Evolutionary conservation across 37 sponge, comb jelly and placozoan genomes (phyloP).

Genomic region (Chondrosia reniformis): DNA sequence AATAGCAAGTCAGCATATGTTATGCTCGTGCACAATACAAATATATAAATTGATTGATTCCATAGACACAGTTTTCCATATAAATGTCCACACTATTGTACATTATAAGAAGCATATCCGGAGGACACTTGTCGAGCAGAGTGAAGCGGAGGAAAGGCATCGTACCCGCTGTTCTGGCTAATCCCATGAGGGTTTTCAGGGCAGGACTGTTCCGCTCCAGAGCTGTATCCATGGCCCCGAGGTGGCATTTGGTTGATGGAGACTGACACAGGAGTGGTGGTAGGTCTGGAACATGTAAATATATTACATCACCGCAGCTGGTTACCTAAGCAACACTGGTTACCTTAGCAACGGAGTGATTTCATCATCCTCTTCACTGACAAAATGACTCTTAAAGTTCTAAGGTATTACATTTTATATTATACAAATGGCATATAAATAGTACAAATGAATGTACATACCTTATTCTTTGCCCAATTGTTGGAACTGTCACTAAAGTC

Average conservation of each 20-base stretch:
- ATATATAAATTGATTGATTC: too few species aligned
- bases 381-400: conserved; percentile 13
- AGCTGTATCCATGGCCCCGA: conserved; percentile 15
- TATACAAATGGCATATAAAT: not conserved
- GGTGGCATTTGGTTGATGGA: not conserved
- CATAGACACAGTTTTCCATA: too few species aligned
- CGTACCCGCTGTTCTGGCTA: not conserved
- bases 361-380: not conserved
- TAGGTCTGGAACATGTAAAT: too few species aligned
- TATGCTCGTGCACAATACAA: too few species aligned
- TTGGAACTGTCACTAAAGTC: not conserved
- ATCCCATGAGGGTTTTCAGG: conserved; percentile 17
- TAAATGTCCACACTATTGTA: too few species aligned
- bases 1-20: too few species aligned
- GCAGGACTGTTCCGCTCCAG: not conserved
- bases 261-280: not conserved
- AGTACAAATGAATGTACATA: not conserved
- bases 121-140: not conserved
- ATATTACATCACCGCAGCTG: too few species aligned
- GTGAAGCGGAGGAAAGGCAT: conserved; percentile 1
- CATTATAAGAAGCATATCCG: conserved; percentile 4
- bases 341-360: not conserved
- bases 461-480: conserved; percentile 13
- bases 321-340: too few species aligned
- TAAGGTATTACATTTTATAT: not conserved